Evolutionary conservation across 2,113 vertebrate species (phyloP).

Genomic region (Grantiella picta): DNA sequence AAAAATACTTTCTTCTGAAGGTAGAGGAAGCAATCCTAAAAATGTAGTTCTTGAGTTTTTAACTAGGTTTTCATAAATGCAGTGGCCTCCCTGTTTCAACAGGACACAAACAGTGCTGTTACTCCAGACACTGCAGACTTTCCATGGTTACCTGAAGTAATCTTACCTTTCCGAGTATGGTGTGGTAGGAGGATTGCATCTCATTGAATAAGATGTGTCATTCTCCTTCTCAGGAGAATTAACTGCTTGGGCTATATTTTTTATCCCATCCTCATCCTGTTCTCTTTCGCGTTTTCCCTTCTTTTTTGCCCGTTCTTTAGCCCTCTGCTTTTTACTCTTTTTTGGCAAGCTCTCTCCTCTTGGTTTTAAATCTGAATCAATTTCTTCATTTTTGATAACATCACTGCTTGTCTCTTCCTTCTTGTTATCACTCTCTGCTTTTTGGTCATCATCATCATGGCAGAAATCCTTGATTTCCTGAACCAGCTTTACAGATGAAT

Average conservation of each 20-base stretch:
- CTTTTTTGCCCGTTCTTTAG: conserved; percentile 18
- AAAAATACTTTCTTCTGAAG: not conserved
- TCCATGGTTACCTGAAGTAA: not conserved
- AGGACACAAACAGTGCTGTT: not conserved
- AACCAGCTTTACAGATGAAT: not conserved
- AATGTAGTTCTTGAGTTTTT: not conserved
- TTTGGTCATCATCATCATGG: conserved; percentile 32
- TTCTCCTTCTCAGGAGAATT: conserved; percentile 56
- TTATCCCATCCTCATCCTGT: not conserved
- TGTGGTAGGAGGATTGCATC: conserved; percentile 79
- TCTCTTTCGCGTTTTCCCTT: not conserved
- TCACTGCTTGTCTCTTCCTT: not conserved
- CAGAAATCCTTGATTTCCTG: not conserved
- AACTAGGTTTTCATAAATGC: not conserved
- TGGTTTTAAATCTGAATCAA: not conserved
- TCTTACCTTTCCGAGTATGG: conserved; percentile 84
- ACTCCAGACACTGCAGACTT: not conserved
- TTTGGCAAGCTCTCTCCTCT: not conserved
- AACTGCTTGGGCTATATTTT: not conserved
- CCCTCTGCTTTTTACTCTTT: conserved; percentile 27
- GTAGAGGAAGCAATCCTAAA: not conserved
- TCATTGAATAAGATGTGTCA: conserved; percentile 70
- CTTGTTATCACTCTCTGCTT: conserved; percentile 11
- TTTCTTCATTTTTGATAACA: not conserved
- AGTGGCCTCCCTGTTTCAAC: not conserved